Conservation (phyloP, 2,113 vertebrate species). For the Oncorhynchus nerka region DNA sequence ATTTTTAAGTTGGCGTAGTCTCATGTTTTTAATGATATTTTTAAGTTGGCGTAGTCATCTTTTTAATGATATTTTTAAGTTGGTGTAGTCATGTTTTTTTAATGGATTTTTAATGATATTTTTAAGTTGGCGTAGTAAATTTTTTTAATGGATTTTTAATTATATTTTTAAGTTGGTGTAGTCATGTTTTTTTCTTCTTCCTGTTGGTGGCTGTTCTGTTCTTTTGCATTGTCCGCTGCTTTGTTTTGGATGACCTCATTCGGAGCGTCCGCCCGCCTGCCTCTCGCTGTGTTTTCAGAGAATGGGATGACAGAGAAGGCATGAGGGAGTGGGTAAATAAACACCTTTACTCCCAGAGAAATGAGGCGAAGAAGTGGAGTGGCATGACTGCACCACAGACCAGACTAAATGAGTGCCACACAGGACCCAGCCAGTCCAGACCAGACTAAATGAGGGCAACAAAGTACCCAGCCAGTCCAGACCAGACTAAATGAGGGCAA, state of each 20-base stretch:
- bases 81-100: too few species aligned
- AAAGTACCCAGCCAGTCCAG: too few species aligned
- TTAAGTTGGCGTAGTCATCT: background rate
- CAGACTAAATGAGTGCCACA: background rate
- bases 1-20: background rate
- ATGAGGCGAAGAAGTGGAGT: conserved; percentile 38
- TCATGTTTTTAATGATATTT: background rate
- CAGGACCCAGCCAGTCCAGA: background rate
- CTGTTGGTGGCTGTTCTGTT: background rate
- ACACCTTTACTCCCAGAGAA: conserved; percentile 32
- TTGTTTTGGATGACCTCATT: conserved; percentile 8
- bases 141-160: too few species aligned
- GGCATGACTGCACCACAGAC: conserved; percentile 43
- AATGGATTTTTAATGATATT: too few species aligned
- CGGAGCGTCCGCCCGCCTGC: background rate
- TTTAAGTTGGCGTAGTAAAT: too few species aligned
- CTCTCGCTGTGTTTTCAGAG: background rate
- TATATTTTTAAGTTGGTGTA: background rate
- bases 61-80: background rate
- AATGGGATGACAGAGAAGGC: conserved; percentile 42
- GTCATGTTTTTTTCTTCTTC: background rate
- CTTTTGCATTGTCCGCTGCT: background rate
- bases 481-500: too few species aligned
- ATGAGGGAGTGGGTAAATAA: conserved; percentile 59
- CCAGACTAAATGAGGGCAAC: background rate